A percentile compares a stretch with the other conserved stretches of the same genome.
Conservation (phyloP, 2,113 vertebrate genomes). For the Tinamus guttatus region DNA sequence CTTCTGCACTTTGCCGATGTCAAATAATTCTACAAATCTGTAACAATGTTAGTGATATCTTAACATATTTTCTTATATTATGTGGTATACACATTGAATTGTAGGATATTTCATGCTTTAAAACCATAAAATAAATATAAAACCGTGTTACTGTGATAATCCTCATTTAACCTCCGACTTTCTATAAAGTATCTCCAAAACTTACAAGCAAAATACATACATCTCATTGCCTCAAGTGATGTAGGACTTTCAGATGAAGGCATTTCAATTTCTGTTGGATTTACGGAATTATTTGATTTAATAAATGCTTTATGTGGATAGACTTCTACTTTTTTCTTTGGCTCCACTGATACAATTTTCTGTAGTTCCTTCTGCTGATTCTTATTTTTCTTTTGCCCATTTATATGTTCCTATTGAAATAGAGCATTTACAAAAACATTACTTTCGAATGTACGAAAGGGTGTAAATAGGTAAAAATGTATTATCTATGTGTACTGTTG, state of each 20-base stretch:
- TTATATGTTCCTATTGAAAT: conserved; percentile 48
- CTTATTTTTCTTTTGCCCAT: conserved; percentile 19
- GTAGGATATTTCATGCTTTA: not conserved
- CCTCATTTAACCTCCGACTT: not conserved
- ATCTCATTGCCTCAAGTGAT: conserved; percentile 85
- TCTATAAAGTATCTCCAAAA: not conserved
- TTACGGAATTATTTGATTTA: not conserved
- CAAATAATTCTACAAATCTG: not conserved
- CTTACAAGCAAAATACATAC: conserved; percentile 77
- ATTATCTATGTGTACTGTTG: not conserved
- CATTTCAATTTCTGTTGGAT: not conserved
- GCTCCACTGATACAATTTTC: not conserved
- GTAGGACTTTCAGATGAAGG: conserved; percentile 55
- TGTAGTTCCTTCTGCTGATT: conserved; percentile 26
- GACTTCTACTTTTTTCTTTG: not conserved
- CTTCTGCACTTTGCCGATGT: not conserved
- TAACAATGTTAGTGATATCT: not conserved
- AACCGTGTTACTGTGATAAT: not conserved
- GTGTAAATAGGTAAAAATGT: not conserved
- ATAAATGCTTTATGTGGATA: not conserved
- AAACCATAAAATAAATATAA: not conserved
- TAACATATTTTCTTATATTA: not conserved
- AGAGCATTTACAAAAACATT: not conserved
- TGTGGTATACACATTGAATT: not conserved
- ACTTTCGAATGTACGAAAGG: not conserved